A percentile compares a stretch with the other conserved stretches of the same genome.
Conservation (phyloP, 2,888 invertebrate species). For the Polymixis lichenea region DNA sequence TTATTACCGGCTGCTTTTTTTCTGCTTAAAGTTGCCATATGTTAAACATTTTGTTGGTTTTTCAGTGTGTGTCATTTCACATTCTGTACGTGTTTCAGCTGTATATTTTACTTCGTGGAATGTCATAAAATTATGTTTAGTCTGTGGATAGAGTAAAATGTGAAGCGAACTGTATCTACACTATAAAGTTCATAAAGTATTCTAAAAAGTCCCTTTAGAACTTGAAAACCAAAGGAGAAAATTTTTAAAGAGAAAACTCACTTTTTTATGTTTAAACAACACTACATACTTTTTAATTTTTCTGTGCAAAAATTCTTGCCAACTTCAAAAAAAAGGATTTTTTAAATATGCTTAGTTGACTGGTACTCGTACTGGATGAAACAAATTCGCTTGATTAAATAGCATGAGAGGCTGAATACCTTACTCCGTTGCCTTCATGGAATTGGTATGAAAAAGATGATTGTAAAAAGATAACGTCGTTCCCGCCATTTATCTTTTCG, state of each 20-base stretch:
- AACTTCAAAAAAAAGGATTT: constrained; percentile 1
- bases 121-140: constrained; percentile 13
- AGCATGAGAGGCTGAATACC: constrained; percentile 68
- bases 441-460: constrained; percentile 72
- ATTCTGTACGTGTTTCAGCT: constrained; percentile 4
- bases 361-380: constrained; percentile 36
- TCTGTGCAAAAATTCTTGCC: not conserved
- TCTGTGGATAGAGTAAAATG: constrained; percentile 12
- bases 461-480: constrained; percentile 66
- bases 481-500: constrained; percentile 67
- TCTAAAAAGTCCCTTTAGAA: constrained; percentile 41
- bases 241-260: constrained; percentile 14
- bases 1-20: constrained; percentile 82
- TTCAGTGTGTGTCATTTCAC: constrained; percentile 38
- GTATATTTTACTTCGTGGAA: constrained; percentile 15
- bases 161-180: constrained; percentile 2
- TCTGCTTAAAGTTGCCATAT: constrained; percentile 53
- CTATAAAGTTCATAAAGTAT: constrained; percentile 29
- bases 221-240: constrained; percentile 23
- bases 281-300: constrained; percentile 4
- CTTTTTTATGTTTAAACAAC: constrained; percentile 17
- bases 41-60: constrained; percentile 49
- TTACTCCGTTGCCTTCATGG: constrained; percentile 67
- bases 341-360: constrained; percentile 26
- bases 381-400: constrained; percentile 75